Base-by-base conservation (phyloP, 2,797 vertebrate genomes). In the Neosilurus hyrtlii region DNA sequence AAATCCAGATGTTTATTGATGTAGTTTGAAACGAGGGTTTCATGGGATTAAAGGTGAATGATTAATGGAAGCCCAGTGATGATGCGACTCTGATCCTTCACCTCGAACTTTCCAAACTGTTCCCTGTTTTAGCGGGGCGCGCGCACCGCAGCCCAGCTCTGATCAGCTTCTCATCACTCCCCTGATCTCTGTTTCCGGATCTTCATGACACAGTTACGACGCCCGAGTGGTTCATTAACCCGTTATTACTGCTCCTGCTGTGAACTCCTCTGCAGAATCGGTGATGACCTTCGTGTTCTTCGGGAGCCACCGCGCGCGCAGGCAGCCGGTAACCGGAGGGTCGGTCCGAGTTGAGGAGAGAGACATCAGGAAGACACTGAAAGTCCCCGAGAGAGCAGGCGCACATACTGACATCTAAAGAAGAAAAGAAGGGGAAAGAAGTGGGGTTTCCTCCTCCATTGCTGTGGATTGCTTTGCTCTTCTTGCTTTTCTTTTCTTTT, bases 351-450 rank as follows among this genome's bases (percentile, higher is more conserved):
- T 14, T 37, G 10, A 54, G 62, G 66, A 43, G 26, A 80, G n/a
- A 67, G 51, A 56, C 78, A 67, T 4, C 63, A 56, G 67, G 78
- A 77, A 77, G 74, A 77, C 74, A 14, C 49, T 1, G 70, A 73
- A 73, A 73, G 15, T 73, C 70, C 70, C 24, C 15, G 71, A 51
- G 71, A 56, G 71, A 26, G 52, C 73, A 30, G 30, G 73, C 30
- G 56, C 73, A 3, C 61, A 18, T 59, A 16, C 37, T 18, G 75
- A 65, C 75, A 65, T 65, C 43, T 8, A 3, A 49, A 11, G 1
- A 59, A 35, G 18, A 9, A 9, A 10, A 15, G 51, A 15, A 24
- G 16, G 2, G 11, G 20, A 16, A 24, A 15, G 7, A 9, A 43
- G 35, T 43, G 20, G 1, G 20, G 16, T 2, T 37, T 59, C 9